These are phyloP conservation scores for Linurgus olivaceus DNA, from an alignment of 2,797 vertebrate species.

Conservation along the genomic window DNA sequence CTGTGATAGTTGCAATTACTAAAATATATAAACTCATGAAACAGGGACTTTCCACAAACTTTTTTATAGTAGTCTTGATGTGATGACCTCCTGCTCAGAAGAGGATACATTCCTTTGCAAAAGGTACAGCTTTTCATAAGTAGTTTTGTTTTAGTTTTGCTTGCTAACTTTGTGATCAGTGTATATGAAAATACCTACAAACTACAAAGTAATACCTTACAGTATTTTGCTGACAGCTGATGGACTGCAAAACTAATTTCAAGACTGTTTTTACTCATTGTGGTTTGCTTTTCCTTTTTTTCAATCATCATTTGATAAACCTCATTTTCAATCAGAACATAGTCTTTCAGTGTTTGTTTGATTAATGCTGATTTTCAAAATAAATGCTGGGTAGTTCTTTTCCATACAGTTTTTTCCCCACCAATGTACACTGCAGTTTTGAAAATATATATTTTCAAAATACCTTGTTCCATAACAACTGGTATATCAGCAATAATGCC, in stretches of 20 bases:
- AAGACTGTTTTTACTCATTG: not conserved
- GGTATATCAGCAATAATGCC: not conserved
- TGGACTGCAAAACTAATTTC: not conserved
- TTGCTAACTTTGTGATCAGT: rapidly evolving
- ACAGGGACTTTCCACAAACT: not conserved
- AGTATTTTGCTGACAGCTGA: not conserved
- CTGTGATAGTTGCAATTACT: not conserved
- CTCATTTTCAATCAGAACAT: not conserved
- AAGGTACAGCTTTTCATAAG: not conserved
- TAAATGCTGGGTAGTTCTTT: not conserved
- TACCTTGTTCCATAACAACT: not conserved
- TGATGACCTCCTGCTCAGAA: not conserved
- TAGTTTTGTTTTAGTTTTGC: not conserved
- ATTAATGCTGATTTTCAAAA: not conserved
- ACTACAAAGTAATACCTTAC: not conserved
- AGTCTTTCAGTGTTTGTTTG: not conserved
- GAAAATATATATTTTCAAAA: not conserved
- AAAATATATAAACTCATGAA: not conserved
- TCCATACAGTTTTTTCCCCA: not conserved
- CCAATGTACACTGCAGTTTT: not conserved
- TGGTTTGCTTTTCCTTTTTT: not conserved
- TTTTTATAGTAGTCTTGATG: not conserved
- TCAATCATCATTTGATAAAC: not conserved
- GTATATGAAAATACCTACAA: not conserved
- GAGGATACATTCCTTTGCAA: not conserved